phyloP scores from a whole-genome alignment of 2,888 invertebrate genomes.

The Bellardia bayeri region DNA sequence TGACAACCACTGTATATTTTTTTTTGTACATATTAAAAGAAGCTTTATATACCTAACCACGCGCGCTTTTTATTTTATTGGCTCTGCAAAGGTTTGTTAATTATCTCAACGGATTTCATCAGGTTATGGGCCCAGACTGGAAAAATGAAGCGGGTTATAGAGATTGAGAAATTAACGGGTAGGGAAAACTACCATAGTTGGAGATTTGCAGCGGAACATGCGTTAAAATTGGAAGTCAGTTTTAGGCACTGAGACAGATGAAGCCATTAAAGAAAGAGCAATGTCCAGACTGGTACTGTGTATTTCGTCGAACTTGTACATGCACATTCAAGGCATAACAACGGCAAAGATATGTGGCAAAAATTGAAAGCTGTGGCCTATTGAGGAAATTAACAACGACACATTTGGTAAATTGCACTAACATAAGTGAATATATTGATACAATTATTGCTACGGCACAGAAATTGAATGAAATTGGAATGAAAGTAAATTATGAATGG shows the following conservation, averaged over 20 bases:
- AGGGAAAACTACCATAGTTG: background rate
- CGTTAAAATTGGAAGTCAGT: background rate
- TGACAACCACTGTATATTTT: too few species aligned
- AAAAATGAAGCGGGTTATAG: background rate
- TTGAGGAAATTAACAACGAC: too few species aligned
- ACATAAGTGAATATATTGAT: too few species aligned
- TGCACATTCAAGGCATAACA: background rate
- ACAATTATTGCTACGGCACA: too few species aligned
- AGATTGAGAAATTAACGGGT: background rate
- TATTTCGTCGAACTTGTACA: background rate
- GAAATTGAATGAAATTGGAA: too few species aligned
- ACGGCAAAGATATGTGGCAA: background rate
- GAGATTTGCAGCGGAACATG: background rate
- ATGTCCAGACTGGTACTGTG: background rate
- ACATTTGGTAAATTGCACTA: too few species aligned
- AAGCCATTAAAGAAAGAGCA: background rate
- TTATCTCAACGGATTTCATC: background rate
- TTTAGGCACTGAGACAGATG: background rate
- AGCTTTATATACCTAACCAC: too few species aligned
- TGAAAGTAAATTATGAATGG: conserved; percentile 52
- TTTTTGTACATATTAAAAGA: too few species aligned
- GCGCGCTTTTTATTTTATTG: too few species aligned
- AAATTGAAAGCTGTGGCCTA: too few species aligned
- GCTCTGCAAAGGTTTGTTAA: too few species aligned
- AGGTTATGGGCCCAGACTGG: background rate